phyloP scores from a whole-genome alignment of 2,888 invertebrate genomes.

The Boloria selene region DNA sequence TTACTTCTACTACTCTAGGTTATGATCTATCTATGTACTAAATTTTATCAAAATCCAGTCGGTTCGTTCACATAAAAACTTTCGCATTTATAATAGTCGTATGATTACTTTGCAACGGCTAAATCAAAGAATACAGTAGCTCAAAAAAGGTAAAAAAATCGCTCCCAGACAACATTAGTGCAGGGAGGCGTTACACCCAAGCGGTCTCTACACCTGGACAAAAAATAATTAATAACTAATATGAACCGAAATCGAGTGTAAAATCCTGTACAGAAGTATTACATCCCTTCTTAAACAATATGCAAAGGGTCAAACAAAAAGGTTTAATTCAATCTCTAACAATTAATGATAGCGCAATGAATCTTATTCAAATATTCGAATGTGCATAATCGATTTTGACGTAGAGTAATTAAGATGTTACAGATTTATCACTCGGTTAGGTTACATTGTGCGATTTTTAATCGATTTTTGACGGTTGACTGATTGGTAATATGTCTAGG shows the following conservation, averaged over 20 bases:
- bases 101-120: conserved; percentile 19
- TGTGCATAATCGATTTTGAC: conserved; percentile 76
- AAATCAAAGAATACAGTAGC: conserved; percentile 23
- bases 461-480: conserved; percentile 65
- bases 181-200: conserved; percentile 54
- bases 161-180: conserved; percentile 46
- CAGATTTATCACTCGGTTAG: conserved; percentile 59
- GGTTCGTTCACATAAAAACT: neutral
- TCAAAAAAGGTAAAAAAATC: conserved; percentile 33
- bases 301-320: conserved; percentile 24
- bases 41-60: no score
- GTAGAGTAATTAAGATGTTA: conserved; percentile 63
- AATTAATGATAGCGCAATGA: conserved; percentile 56
- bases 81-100: conserved; percentile 7
- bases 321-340: conserved; percentile 21
- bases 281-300: neutral
- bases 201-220: conserved; percentile 47
- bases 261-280: conserved; percentile 44
- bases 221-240: conserved; percentile 49
- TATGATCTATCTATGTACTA: no score
- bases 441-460: conserved; percentile 55
- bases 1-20: no score
- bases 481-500: conserved; percentile 47
- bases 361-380: conserved; percentile 71
- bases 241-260: conserved; percentile 59